phyloP scores from a whole-genome alignment of 2,888 invertebrate genomes.

The Diloba caeruleocephala region DNA sequence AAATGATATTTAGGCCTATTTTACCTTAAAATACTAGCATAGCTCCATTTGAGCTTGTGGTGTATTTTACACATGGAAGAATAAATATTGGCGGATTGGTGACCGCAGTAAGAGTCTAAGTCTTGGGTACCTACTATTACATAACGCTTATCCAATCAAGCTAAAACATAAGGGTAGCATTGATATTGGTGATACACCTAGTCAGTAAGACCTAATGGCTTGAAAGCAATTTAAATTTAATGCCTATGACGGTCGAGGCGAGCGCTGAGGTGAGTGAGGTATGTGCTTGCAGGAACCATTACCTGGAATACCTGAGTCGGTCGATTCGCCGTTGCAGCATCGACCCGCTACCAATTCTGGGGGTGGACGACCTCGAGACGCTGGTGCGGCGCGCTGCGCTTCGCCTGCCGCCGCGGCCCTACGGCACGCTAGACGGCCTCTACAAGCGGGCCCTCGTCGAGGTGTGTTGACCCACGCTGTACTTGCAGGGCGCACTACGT shows the following conservation, averaged over 20 bases:
- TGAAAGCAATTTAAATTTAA: neutral
- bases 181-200: neutral
- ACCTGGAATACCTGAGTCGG: conserved; percentile 96
- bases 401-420: conserved; percentile 93
- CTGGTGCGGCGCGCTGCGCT: conserved; percentile 93
- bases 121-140: too few relatives aligned
- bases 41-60: too few relatives aligned
- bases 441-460: conserved; percentile 90
- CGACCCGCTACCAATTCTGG: conserved; percentile 94
- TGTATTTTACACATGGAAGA: too few relatives aligned
- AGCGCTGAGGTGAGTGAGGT: conserved; percentile 72
- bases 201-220: neutral
- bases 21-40: too few relatives aligned
- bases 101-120: too few relatives aligned
- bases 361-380: conserved; percentile 94
- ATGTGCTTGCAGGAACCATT: conserved; percentile 93
- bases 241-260: conserved; percentile 34
- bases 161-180: neutral
- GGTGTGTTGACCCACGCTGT: conserved; percentile 83
- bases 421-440: conserved; percentile 91
- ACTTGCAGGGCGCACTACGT: conserved; percentile 96
- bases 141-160: too few relatives aligned
- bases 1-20: too few relatives aligned
- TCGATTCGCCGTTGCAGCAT: conserved; percentile 92
- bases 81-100: too few relatives aligned